Evolutionary conservation across 2,113 vertebrate genomes (phyloP), one percentile per base, ranked within the genome.

Genomic region (Erinaceus europaeus): DNA sequence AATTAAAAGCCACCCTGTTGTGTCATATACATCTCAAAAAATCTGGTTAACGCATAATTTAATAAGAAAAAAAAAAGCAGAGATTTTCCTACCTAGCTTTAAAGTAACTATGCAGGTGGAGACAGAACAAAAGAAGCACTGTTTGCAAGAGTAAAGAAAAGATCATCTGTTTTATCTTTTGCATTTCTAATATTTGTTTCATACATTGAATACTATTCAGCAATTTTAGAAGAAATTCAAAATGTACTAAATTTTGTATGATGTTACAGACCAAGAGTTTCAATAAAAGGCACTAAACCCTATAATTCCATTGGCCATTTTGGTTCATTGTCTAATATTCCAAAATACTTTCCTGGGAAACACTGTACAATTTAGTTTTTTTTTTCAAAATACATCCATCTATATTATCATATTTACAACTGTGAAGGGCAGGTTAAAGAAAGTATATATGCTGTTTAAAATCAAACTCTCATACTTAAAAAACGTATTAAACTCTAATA

Each of bases 1-100:
- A 96, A 96, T 97, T 97, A 96, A 97, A 95, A 93, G n/a, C 55
- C 91, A 86, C 79, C 89, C 93, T 91, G 59, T 96, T 94, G 94
- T 40, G 14, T 92, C 77, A 65, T 68, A 40, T 12, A 67, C 80
- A 38, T 34, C 50, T 92, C 75, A 65, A 81, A 88, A 84, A 91
- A 27, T 13, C 62, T 88, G 0, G 1, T 14, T 91, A 77, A 93
- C 29, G 17, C 86, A 67, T 92, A 94, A 88, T 96, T 95, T 96
- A 96, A 96, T 84, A 64, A 55, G 82, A 52, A 76, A 92, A 52
- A 76, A 92, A 90, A 94, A 89, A 95, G 78, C 25, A 75, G 25
- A 77, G 85, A 32, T 81, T 95, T 81, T 95, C 93, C 89, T 75
- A 90, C 79, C 76, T 68, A 76, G 72, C 72, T 96, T 95, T 86